Conservation (phyloP, 2,113 vertebrate species). For the Sturnus vulgaris region DNA sequence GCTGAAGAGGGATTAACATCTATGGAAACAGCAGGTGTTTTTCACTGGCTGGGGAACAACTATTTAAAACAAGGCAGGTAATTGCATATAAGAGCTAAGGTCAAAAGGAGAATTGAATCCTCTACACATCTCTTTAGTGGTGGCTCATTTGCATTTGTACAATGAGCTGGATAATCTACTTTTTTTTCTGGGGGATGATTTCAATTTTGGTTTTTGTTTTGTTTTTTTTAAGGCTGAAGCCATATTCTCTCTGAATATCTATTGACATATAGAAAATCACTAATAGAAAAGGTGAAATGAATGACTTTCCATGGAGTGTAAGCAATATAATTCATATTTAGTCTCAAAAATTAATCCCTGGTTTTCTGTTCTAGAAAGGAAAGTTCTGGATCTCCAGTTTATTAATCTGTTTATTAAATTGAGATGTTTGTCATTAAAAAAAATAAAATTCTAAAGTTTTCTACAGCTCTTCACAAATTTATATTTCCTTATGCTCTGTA, state of each 20-base stretch:
- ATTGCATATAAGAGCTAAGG: neutral
- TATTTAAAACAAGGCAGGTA: neutral
- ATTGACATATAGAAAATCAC: neutral
- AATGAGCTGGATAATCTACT: neutral
- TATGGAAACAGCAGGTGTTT: neutral
- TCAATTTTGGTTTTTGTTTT: rapidly evolving
- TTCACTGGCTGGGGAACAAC: neutral
- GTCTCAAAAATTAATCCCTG: neutral
- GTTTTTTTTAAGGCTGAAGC: neutral
- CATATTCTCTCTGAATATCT: neutral
- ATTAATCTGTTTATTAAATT: neutral
- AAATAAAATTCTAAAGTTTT: neutral
- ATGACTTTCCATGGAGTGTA: neutral
- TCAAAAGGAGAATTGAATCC: neutral
- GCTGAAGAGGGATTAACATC: neutral
- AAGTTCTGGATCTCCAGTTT: neutral
- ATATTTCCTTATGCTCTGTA: neutral
- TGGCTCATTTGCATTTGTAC: neutral
- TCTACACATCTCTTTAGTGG: neutral
- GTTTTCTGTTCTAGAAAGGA: neutral
- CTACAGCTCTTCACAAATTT: neutral
- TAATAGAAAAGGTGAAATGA: neutral
- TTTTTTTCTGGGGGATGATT: neutral
- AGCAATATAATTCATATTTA: neutral
- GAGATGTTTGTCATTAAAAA: neutral